These are phyloP conservation scores for Pandemis corylana DNA, from an alignment of 2,888 invertebrate genomes.

Conservation along the genomic window DNA sequence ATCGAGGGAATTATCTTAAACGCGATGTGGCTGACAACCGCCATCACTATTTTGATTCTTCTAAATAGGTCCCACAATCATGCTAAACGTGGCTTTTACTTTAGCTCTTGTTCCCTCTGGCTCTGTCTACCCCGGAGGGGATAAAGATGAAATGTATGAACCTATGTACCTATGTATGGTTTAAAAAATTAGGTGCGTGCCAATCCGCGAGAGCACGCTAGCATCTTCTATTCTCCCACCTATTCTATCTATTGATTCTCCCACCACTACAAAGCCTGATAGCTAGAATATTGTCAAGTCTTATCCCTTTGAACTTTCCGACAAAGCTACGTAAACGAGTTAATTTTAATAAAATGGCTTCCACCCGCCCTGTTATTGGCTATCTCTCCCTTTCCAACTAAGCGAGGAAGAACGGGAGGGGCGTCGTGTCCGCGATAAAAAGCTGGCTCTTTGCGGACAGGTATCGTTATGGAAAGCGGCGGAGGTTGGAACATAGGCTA, in stretches of 20 bases:
- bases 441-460: background rate
- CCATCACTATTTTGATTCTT: no score
- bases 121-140: no score
- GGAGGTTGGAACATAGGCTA: background rate
- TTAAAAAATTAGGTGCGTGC: no score
- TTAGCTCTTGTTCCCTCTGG: no score
- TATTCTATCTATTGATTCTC: background rate
- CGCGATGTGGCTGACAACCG: no score
- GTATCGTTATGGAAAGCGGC: slow-evolving; percentile 1
- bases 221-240: no score
- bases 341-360: background rate
- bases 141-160: no score
- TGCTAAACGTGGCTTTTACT: no score
- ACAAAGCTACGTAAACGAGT: background rate
- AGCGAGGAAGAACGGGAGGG: background rate
- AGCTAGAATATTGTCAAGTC: background rate
- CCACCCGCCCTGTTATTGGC: background rate
- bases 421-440: background rate
- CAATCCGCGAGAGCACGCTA: no score
- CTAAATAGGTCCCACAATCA: no score
- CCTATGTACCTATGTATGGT: no score
- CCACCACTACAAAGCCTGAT: background rate
- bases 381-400: background rate
- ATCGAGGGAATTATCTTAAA: no score
- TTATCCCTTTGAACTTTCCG: background rate